Conservation (phyloP, 2,113 vertebrate species). For the Macroglossus sobrinus region DNA sequence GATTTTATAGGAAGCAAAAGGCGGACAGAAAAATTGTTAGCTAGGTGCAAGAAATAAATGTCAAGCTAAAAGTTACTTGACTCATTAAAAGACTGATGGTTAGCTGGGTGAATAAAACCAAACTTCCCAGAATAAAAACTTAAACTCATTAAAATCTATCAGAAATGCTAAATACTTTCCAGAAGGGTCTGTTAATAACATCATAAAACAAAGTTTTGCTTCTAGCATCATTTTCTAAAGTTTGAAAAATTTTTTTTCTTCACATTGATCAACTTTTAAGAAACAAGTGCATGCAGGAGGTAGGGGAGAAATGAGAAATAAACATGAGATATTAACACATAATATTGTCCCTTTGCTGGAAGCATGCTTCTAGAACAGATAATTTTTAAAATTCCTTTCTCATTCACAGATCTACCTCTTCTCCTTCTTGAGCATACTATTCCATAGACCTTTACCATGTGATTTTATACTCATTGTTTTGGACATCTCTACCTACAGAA, state of each 20-base stretch:
- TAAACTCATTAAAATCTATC: background rate
- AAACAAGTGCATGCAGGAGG: background rate
- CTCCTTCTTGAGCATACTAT: background rate
- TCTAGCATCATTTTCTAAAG: background rate
- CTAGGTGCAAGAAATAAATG: background rate
- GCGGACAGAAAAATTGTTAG: background rate
- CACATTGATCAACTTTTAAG: background rate
- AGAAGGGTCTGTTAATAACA: background rate
- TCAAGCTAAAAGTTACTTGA: background rate
- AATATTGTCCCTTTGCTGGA: background rate
- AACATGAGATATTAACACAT: background rate
- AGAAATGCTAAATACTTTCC: background rate
- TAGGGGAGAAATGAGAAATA: too few relatives aligned
- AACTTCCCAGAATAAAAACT: background rate
- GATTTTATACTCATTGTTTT: background rate
- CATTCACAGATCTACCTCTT: background rate
- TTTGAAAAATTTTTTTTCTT: background rate
- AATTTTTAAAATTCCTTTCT: background rate
- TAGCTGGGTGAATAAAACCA: background rate
- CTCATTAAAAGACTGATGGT: background rate
- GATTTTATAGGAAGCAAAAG: conserved; percentile 18
- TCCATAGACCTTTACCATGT: background rate
- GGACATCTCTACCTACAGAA: background rate
- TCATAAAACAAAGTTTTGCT: background rate
- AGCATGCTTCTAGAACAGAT: background rate